These are phyloP conservation scores for Leucania comma DNA, from an alignment of 2,888 invertebrate species.

Conservation along the genomic window DNA sequence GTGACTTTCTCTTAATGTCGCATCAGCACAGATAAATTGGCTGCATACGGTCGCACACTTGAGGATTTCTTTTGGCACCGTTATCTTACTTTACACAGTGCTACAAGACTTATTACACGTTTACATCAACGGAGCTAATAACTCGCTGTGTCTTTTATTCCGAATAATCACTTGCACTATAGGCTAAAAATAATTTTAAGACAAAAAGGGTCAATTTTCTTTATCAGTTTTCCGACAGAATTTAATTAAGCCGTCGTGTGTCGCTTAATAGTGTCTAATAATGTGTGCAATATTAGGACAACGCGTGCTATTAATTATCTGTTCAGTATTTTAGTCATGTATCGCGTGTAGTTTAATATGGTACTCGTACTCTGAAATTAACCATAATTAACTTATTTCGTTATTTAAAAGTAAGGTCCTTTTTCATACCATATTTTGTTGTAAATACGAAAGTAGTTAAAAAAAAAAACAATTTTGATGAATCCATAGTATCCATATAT, in stretches of 20 bases:
- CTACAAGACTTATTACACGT: constrained; percentile 38
- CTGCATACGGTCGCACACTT: constrained; percentile 41
- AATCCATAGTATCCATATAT: no score
- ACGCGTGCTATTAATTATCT: constrained; percentile 16
- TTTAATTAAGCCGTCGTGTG: neutral
- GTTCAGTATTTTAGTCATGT: constrained; percentile 5
- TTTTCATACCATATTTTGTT: no score
- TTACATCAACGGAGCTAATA: constrained; percentile 5
- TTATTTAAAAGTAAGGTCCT: no score
- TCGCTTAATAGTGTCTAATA: neutral
- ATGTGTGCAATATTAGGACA: constrained; percentile 1
- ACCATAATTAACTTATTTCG: no score
- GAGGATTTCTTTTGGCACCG: constrained; percentile 41
- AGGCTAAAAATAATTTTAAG: neutral
- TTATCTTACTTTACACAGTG: constrained; percentile 30
- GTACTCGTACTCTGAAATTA: no score
- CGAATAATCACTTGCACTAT: neutral
- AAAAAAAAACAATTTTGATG: no score
- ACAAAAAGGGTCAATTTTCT: neutral
- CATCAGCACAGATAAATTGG: constrained; percentile 53
- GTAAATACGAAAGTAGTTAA: no score
- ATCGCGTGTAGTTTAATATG: neutral
- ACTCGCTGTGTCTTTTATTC: constrained; percentile 24
- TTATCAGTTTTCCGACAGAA: neutral
- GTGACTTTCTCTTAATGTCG: constrained; percentile 75